Evolutionary conservation across 2,888 invertebrate species (phyloP), one percentile per base, ranked within the genome.

Genomic region (Acleris cristana): DNA sequence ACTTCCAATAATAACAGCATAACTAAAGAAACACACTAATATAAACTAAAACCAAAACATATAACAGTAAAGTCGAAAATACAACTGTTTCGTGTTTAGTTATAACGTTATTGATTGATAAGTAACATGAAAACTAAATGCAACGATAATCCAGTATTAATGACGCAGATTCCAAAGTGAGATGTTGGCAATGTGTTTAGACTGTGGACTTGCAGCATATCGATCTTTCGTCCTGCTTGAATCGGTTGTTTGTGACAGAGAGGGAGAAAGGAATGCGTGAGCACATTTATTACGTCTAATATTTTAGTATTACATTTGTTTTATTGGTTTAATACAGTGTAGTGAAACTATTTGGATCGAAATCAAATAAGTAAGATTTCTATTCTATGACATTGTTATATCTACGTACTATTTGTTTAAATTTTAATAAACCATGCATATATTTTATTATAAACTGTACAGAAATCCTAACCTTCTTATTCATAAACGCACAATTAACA

Each of bases 71-170:
- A 40, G 40, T 40, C 14, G 40, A 40, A 40, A 40, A 40, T 14
- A 14, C 40, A 40, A 40, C 34, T 0, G 40, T 40, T 40, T 40
- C 40, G 4, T 40, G 4, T 4, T 40, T 0, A 4, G 40, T 40
- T 40, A 0, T 40, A 14, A 14, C 40, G 14, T 14, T 40, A 48
- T 48, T 18, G n/a, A 48, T 48, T n/a, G 7, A 6, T 48, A 16
- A n/a, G 51, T 56, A 55, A 65, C 56, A 55, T 65, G 44, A 56
- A 56, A 61, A 65, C 44, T 56, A n/a, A 61, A 56, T 65, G 65
- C 65, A 63, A 45, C 55, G 16, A 34, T 48, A 61, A 55, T 56
- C 26, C 55, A 23, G 54, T 51, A 26, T 56, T 26, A 55, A 49
- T 51, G 26, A 23, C 60, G 40, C 44, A 49, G 60, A 65, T 65